Base-by-base conservation (phyloP, 2,113 vertebrate genomes). In the Candoia aspera region DNA sequence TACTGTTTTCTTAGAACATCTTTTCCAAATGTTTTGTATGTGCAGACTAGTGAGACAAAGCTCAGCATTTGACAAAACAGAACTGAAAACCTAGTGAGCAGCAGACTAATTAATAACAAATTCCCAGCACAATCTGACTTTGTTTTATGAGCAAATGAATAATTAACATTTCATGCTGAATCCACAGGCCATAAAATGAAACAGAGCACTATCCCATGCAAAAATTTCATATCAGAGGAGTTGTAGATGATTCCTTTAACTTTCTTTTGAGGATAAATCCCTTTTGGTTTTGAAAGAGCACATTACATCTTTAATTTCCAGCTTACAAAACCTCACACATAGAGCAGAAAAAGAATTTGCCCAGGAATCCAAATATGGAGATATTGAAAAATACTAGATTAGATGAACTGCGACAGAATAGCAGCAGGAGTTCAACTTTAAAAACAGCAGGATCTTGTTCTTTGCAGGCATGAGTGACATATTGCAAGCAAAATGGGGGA, bases 281-380 rank as follows among this genome's bases (percentile, higher is more conserved):
- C 92, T 84, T 90, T 95, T 91, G 94, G 90, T 93, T 96, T 94
- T 93, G 88, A 95, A 94, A 60, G 0, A 60, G 19, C 26, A 93
- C 91, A 92, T 96, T 94, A 94, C 94, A 94, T 94, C 93, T 94
- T 92, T 92, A 93, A 93, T 94, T 73, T 57, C 46, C 94, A 91
- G 88, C n/a, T 92, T 94, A 94, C 19, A 59, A 89, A 95, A 92
- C 87, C 29, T 60, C 91, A 92, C 86, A 89, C 68, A 93, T 92
- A 94, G 94, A 95, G 92, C 92, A 93, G 96, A 92, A 95, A 95
- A 96, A 92, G 93, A 94, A 96, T 95, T 95, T 95, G 92, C 92
- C 93, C 95, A 94, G 90, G 92, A 95, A 93, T 90, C 97, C 95
- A 96, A 97, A 96, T 97, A 96, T 90, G 95, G 96, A 94, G 91